Conservation (phyloP, 2,888 invertebrate genomes). For the Tachystola acroxantha region DNA sequence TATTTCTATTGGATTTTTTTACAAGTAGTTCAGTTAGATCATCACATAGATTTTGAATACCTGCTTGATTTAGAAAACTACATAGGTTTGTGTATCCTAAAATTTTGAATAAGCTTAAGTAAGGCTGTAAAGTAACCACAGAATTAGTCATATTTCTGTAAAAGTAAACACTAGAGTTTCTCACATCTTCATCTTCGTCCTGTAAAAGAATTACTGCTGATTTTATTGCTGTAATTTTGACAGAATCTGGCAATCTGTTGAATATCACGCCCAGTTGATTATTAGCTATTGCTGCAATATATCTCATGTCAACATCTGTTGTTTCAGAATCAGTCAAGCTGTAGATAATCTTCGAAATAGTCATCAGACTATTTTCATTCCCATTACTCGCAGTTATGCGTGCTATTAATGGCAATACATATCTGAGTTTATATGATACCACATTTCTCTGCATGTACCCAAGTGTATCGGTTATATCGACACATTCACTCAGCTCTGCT, state of each 20-base stretch:
- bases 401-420: slow-evolving; percentile 48
- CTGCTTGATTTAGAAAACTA: slow-evolving; percentile 25
- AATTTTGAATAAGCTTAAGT: slow-evolving; percentile 46
- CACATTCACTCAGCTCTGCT: slow-evolving; percentile 20
- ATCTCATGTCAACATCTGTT: slow-evolving; percentile 55
- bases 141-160: slow-evolving; percentile 35
- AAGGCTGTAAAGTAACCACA: slow-evolving; percentile 35
- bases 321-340: slow-evolving; percentile 43
- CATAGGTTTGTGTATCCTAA: slow-evolving; percentile 39
- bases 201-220: slow-evolving; percentile 65
- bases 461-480: slow-evolving; percentile 23
- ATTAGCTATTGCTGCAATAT: slow-evolving; percentile 51
- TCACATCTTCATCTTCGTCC: slow-evolving; percentile 74
- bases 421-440: slow-evolving; percentile 43
- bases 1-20: slow-evolving; percentile 18
- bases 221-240: slow-evolving; percentile 50
- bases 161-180: slow-evolving; percentile 51
- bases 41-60: slow-evolving; percentile 28
- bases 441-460: slow-evolving; percentile 21
- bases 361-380: slow-evolving; percentile 20
- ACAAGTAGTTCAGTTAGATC: slow-evolving; percentile 29
- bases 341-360: slow-evolving; percentile 36
- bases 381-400: slow-evolving; percentile 23
- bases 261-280: slow-evolving; percentile 51
- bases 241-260: slow-evolving; percentile 28